phyloP scores from a whole-genome alignment of 2,797 vertebrate species.

The Chiroxiphia lanceolata region DNA sequence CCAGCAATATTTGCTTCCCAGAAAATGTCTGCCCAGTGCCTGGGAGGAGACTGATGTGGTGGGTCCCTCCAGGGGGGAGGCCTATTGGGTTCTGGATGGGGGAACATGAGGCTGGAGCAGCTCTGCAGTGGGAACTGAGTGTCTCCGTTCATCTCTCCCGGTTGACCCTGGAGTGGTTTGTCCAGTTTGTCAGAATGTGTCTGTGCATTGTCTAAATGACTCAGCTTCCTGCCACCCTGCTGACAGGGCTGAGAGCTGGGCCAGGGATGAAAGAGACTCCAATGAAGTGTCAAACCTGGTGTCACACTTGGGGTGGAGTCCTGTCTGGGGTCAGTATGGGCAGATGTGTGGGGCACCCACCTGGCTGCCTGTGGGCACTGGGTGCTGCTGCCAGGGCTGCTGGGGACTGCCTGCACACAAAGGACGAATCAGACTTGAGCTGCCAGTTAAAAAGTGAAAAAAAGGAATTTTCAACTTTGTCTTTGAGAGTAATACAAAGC shows the following conservation, averaged over 20 bases:
- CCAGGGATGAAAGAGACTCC: not conserved
- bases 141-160: fast-evolving
- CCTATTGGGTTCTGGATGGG: not conserved
- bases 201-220: not conserved
- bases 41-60: not conserved
- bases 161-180: not conserved
- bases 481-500: not conserved
- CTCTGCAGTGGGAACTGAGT: not conserved
- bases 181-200: not conserved
- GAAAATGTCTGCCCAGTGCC: not conserved
- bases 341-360: not conserved
- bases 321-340: fast-evolving
- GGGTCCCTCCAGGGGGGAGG: fast-evolving
- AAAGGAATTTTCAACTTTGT: not conserved
- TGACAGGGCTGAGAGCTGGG: not conserved
- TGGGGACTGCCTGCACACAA: not conserved
- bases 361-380: not conserved
- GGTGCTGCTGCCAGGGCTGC: not conserved
- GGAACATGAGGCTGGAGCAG: not conserved
- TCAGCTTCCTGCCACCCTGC: not conserved
- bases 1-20: not conserved
- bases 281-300: too few species aligned
- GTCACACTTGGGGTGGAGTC: not conserved
- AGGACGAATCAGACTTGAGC: not conserved
- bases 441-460: too few species aligned